Conservation (phyloP, 2,888 invertebrate species). For the Euplagia quadripunctaria region DNA sequence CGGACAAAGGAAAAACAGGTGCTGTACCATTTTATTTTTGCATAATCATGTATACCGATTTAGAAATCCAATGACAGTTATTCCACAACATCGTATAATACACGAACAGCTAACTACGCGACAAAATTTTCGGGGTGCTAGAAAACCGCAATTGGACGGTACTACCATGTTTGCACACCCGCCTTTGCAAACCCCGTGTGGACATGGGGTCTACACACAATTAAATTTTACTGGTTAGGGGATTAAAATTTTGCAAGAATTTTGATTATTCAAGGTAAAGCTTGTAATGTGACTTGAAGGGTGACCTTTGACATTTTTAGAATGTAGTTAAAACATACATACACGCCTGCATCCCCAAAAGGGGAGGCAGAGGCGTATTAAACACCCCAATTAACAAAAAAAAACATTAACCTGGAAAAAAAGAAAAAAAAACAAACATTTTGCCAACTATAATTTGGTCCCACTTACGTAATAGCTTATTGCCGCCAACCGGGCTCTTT, state of each 20-base stretch:
- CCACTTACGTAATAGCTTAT: too few relatives aligned
- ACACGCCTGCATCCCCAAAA: too few relatives aligned
- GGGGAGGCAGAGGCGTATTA: too few relatives aligned
- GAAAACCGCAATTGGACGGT: slow-evolving; percentile 5
- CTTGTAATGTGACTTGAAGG: background rate
- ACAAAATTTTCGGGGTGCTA: background rate
- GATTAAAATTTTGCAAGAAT: background rate
- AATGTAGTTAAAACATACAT: background rate
- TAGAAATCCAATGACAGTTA: background rate
- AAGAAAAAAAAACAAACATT: too few relatives aligned
- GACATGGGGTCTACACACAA: background rate
- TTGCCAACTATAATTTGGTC: too few relatives aligned
- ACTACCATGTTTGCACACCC: slow-evolving; percentile 8
- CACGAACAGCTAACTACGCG: background rate
- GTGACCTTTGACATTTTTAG: background rate
- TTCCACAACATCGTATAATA: background rate
- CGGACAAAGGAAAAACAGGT: too few relatives aligned
- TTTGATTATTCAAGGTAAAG: background rate
- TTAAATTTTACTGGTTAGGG: background rate
- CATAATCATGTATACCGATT: too few relatives aligned
- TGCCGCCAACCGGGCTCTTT: too few relatives aligned
- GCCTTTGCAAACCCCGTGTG: slow-evolving; percentile 4
- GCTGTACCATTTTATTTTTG: too few relatives aligned
- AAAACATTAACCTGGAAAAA: too few relatives aligned
- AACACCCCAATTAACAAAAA: too few relatives aligned